Evolutionary conservation across 2,888 invertebrate genomes (phyloP).

Genomic region (Troides oblongomaculatus): DNA sequence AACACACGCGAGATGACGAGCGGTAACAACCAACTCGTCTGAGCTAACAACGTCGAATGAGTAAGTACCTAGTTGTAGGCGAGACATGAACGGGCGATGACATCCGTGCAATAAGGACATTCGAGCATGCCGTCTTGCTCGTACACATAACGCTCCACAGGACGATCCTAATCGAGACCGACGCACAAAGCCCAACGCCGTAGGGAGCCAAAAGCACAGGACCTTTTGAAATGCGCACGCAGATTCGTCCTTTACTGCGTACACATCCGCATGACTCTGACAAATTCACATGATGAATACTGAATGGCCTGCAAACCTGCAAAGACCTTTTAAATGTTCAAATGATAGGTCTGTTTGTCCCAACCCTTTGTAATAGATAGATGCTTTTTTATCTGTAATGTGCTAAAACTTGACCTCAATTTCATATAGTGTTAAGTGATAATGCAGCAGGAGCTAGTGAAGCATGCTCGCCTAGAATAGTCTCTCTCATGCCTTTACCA

Average conservation of each 20-base stretch:
- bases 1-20: slow-evolving; percentile 71
- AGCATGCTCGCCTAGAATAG: too few relatives aligned
- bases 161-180: slow-evolving; percentile 44
- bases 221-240: slow-evolving; percentile 64
- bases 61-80: slow-evolving; percentile 46
- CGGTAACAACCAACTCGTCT: slow-evolving; percentile 68
- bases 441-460: too few relatives aligned
- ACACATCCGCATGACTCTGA: slow-evolving; percentile 28
- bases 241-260: slow-evolving; percentile 43
- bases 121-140: slow-evolving; percentile 42
- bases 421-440: too few relatives aligned
- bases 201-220: slow-evolving; percentile 45
- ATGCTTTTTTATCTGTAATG: too few relatives aligned
- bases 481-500: too few relatives aligned
- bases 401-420: too few relatives aligned
- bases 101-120: slow-evolving; percentile 54
- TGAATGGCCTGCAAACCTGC: slow-evolving; percentile 21
- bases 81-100: slow-evolving; percentile 68
- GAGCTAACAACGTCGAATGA: slow-evolving; percentile 68
- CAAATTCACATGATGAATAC: slow-evolving; percentile 25
- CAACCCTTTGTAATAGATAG: too few relatives aligned
- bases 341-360: too few relatives aligned
- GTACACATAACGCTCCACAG: slow-evolving; percentile 35
- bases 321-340: background rate
- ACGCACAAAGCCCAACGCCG: slow-evolving; percentile 46